phyloP scores from a whole-genome alignment of 64 coral and sea anemone genomes.

The Pachyseris speciosa region DNA sequence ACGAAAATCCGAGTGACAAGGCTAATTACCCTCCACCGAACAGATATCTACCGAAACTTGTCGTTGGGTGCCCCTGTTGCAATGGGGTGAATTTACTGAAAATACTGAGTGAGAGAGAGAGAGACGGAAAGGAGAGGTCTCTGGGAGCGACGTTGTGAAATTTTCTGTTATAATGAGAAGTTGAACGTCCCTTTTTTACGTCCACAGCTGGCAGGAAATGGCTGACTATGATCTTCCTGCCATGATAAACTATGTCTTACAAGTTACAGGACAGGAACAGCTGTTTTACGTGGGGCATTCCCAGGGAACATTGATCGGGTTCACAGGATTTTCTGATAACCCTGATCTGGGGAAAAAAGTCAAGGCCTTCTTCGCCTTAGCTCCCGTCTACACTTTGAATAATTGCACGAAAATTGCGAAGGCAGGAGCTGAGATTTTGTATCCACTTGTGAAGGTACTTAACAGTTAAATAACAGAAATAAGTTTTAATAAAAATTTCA shows the following conservation, averaged over 20 bases:
- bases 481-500: too few relatives aligned
- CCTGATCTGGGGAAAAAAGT: slow-evolving; percentile 58
- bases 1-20: too few relatives aligned
- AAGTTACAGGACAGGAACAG: slow-evolving; percentile 64
- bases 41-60: too few relatives aligned
- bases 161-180: too few relatives aligned
- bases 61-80: too few relatives aligned
- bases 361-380: slow-evolving; percentile 79
- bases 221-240: slow-evolving; percentile 73
- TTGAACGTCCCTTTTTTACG: too few relatives aligned
- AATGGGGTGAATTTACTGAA: too few relatives aligned
- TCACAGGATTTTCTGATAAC: slow-evolving; percentile 71
- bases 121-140: too few relatives aligned
- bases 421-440: slow-evolving; percentile 36
- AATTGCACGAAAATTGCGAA: slow-evolving; percentile 38
- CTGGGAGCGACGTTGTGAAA: too few relatives aligned
- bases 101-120: too few relatives aligned
- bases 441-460: slow-evolving; percentile 48
- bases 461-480: not conserved
- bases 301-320: slow-evolving; percentile 84
- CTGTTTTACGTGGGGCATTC: slow-evolving; percentile 88
- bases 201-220: slow-evolving; percentile 58
- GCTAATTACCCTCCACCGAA: too few relatives aligned
- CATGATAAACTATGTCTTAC: slow-evolving; percentile 81
- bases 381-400: slow-evolving; percentile 76